Evolutionary conservation across 2,113 vertebrate species (phyloP), one percentile per base, ranked within the genome.

Genomic region (Lagopus leucura): DNA sequence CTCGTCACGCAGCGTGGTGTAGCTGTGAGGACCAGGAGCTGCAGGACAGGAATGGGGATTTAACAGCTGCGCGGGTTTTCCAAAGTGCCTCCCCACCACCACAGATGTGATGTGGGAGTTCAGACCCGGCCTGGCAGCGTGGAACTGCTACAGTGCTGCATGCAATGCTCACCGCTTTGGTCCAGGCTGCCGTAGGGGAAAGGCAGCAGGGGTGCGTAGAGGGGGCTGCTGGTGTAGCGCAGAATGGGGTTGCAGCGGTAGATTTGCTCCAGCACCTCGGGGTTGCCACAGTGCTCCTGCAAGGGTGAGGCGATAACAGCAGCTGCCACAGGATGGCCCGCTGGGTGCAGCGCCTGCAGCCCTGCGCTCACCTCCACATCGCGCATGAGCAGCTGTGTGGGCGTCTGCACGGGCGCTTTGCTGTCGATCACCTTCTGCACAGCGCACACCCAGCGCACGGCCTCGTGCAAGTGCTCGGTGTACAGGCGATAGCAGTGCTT

Each of bases 191-290:
- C 98, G 0, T 99, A 99, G 58, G 99, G 98, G 92, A 99, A 98
- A 36, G 99, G 99, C 94, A 99, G 97, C 85, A 99, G 98, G 2
- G 99, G 98, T 24, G 99, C 99, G 0, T 99, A 99, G 79, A 99
- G 97, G 47, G 99, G 98, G 30, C 98, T 98, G 81, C 98, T 98
- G 66, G 99, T 99, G 96, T 99, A 98, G 93, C 98, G 98, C 86
- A 99, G 97, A 96, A 99, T 99, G 8, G 99, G 98, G 94, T 99
- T 99, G 97, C 98, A 97, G 65, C 96, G 98, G 96, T 99, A 99
- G 95, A 99, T 99, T 93, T 99, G 98, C 79, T 99, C 99, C 97
- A 99, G 98, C 4, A 98, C 97, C 88, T 99, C 99, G 0, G 98
- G 98, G 95, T 98, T 98, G 76, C 97, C 97, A 32, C 98, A 97